phyloP scores from a whole-genome alignment of 1,140 invertebrate species.

The Drosophila lacertosa region DNA sequence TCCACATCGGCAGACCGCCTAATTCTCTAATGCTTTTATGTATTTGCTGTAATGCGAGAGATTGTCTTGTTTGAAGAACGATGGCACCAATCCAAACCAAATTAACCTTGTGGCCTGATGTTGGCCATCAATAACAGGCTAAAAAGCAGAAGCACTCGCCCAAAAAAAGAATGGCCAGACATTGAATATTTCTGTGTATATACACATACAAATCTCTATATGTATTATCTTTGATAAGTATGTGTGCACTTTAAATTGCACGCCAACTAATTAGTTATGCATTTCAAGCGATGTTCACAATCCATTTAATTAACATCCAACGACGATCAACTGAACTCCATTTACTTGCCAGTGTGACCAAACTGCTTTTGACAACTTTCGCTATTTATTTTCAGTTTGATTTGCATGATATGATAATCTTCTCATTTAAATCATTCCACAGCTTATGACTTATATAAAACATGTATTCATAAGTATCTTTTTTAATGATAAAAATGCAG shows the following conservation, averaged over 20 bases:
- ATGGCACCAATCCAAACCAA: constrained; percentile 23
- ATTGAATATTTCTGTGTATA: background rate
- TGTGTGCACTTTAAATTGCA: constrained; percentile 14
- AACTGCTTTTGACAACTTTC: constrained; percentile 9
- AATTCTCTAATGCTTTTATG: constrained; percentile 4
- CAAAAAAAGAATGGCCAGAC: constrained; percentile 37
- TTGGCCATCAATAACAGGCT: constrained; percentile 19
- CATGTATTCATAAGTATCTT: background rate
- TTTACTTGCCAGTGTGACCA: background rate
- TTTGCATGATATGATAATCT: constrained; percentile 14
- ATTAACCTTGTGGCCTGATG: constrained; percentile 29
- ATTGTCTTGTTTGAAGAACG: constrained; percentile 24
- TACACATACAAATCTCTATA: background rate
- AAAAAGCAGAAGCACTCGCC: constrained; percentile 8
- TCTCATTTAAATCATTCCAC: background rate
- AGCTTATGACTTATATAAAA: constrained; percentile 4
- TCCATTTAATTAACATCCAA: background rate
- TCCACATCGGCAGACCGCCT: background rate
- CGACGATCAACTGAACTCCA: background rate
- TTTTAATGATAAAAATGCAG: background rate
- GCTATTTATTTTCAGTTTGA: background rate
- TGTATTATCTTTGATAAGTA: background rate
- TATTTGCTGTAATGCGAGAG: constrained; percentile 22
- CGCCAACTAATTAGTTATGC: constrained; percentile 12
- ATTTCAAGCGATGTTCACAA: background rate